These are phyloP conservation scores for Ispidina picta DNA, from an alignment of 2,797 vertebrate genomes.

Conservation along the genomic window DNA sequence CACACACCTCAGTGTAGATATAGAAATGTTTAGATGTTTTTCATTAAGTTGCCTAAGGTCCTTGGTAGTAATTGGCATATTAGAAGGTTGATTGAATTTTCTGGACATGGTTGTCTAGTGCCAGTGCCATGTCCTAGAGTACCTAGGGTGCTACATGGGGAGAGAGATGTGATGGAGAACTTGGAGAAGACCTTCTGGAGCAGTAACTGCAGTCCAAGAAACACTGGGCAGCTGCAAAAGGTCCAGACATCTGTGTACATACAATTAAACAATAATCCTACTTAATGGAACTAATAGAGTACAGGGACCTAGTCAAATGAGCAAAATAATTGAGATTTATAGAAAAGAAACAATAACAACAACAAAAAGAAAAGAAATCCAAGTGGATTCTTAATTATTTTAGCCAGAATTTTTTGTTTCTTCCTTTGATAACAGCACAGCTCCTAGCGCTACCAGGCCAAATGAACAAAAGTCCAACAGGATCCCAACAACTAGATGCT, in stretches of 20 bases:
- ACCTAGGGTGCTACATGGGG: fast-evolving
- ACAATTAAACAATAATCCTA: not conserved
- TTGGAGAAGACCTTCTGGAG: not conserved
- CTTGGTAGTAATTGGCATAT: not conserved
- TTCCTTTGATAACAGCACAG: not conserved
- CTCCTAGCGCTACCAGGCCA: not conserved
- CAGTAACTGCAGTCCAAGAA: not conserved
- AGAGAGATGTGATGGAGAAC: fast-evolving
- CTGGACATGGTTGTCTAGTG: not conserved
- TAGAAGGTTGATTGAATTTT: not conserved
- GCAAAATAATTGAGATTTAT: not conserved
- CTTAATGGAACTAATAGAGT: not conserved
- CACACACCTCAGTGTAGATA: not conserved
- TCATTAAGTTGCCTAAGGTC: not conserved
- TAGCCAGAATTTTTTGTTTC: not conserved
- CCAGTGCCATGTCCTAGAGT: not conserved
- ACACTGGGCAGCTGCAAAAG: fast-evolving
- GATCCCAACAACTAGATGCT: not conserved
- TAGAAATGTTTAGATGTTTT: not conserved
- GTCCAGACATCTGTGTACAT: not conserved
- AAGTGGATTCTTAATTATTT: not conserved
- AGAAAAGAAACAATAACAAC: not conserved
- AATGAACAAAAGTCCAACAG: not conserved
- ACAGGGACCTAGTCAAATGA: not conserved
- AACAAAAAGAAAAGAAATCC: not conserved